Evolutionary conservation across 2,113 vertebrate species (phyloP).

Genomic region (Meriones unguiculatus): DNA sequence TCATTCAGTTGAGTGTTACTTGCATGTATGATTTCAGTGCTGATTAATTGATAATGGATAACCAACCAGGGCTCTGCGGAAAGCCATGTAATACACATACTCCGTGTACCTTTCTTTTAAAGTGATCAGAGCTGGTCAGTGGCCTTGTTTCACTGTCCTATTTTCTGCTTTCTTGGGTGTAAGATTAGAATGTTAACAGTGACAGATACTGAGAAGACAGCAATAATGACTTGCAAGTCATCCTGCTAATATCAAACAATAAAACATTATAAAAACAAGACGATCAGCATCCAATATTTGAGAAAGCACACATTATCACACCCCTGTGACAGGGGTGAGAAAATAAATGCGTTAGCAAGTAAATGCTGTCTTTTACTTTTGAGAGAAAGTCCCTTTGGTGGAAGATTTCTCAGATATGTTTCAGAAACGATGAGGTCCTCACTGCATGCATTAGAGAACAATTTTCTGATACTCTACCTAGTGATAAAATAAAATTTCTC

Average conservation of each 20-base stretch:
- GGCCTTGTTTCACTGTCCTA: background rate
- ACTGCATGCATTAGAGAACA: background rate
- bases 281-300: background rate
- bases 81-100: background rate
- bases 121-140: background rate
- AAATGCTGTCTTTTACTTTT: background rate
- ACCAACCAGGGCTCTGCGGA: background rate
- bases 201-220: background rate
- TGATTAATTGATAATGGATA: background rate
- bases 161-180: conserved; percentile 45
- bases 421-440: background rate
- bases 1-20: background rate
- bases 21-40: background rate
- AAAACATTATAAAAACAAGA: conserved; percentile 35
- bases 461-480: background rate
- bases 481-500: background rate
- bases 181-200: background rate
- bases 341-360: background rate
- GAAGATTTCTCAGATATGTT: conserved; percentile 7
- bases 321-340: background rate
- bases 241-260: conserved; percentile 20
- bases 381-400: background rate
- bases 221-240: background rate
- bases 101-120: background rate
- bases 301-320: background rate